phyloP scores from a whole-genome alignment of 1,140 invertebrate species.

The Ceratosolen fusciceps region DNA sequence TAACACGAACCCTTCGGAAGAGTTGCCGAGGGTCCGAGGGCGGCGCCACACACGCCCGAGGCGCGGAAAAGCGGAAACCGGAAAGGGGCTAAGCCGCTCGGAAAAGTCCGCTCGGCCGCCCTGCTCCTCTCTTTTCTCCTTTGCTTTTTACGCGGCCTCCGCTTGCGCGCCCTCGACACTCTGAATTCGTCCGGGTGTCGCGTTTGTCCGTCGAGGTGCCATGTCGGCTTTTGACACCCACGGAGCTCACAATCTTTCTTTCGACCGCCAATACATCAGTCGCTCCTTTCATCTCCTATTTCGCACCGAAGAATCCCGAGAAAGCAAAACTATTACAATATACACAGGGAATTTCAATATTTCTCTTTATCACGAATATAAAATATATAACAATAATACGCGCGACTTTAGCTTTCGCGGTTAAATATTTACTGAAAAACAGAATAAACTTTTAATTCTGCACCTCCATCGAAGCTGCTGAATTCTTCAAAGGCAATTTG shows the following conservation, averaged over 20 bases:
- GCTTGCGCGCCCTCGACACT: constrained; percentile 21
- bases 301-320: too few relatives aligned
- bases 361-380: too few relatives aligned
- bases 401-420: too few relatives aligned
- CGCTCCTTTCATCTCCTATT: not conserved
- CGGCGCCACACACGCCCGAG: constrained; percentile 49
- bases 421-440: too few relatives aligned
- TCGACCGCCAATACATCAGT: not conserved
- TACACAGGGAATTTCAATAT: too few relatives aligned
- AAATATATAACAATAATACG: too few relatives aligned
- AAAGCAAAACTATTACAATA: too few relatives aligned
- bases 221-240: not conserved
- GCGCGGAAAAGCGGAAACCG: constrained; percentile 54
- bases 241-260: not conserved
- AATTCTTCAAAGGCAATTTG: too few relatives aligned
- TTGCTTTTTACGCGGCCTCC: not conserved
- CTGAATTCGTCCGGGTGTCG: constrained; percentile 24
- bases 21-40: constrained; percentile 40
- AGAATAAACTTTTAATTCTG: too few relatives aligned
- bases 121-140: not conserved
- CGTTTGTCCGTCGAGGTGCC: not conserved
- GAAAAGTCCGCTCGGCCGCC: constrained; percentile 56
- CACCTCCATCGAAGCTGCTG: too few relatives aligned
- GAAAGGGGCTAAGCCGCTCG: constrained; percentile 60
- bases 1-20: constrained; percentile 69